Evolutionary conservation across 2,888 invertebrate genomes (phyloP).

Genomic region (Oligia strigilis): DNA sequence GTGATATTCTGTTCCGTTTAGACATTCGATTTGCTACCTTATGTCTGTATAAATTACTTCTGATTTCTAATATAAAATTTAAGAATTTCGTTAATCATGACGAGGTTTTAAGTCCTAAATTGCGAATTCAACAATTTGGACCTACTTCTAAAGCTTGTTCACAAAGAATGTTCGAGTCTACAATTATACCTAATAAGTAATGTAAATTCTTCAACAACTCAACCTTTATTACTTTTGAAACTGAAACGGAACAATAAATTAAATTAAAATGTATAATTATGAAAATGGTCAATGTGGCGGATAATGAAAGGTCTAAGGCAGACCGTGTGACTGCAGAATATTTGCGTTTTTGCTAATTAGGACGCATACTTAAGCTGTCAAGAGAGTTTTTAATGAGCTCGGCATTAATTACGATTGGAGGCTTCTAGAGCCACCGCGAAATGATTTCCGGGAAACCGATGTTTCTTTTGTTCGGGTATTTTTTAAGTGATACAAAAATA

Average conservation of each 20-base stretch:
- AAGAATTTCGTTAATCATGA: not conserved
- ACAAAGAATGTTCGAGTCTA: not conserved
- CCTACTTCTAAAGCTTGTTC: not conserved
- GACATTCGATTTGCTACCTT: constrained; percentile 59
- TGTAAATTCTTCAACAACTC: constrained; percentile 9
- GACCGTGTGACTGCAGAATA: constrained; percentile 37
- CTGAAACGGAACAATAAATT: constrained; percentile 43
- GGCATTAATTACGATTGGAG: constrained; percentile 58
- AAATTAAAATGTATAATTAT: constrained; percentile 54
- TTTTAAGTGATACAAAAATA: not conserved
- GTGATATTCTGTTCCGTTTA: constrained; percentile 31
- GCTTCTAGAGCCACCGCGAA: constrained; percentile 55
- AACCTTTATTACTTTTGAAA: constrained; percentile 14
- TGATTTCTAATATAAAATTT: not conserved
- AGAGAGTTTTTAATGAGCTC: constrained; percentile 58
- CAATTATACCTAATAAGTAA: not conserved
- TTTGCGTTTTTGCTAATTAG: constrained; percentile 60
- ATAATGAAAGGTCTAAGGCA: constrained; percentile 40
- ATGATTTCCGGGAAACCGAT: constrained; percentile 54
- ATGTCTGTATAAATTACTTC: constrained; percentile 5
- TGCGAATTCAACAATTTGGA: not conserved
- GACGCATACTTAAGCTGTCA: constrained; percentile 56
- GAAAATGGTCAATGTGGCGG: constrained; percentile 42
- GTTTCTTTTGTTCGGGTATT: constrained; percentile 40
- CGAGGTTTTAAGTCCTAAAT: not conserved